A percentile compares a stretch with the other conserved stretches of the same genome.
Evolutionary conservation across 2,113 vertebrate genomes (phyloP).

Genomic region (Alouatta palliata): DNA sequence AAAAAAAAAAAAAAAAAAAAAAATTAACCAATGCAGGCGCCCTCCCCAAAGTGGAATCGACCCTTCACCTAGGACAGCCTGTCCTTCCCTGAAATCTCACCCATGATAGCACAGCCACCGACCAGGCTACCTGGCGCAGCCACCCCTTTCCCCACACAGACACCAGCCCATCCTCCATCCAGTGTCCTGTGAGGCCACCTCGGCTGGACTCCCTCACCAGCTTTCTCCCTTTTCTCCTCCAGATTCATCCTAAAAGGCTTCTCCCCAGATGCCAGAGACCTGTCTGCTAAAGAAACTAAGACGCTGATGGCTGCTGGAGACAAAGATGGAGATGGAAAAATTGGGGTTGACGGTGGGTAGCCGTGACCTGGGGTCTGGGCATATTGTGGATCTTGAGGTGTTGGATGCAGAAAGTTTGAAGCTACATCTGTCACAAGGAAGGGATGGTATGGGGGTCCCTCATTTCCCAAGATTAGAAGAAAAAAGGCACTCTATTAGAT

Average conservation of each 20-base stretch:
- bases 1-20: too few relatives aligned
- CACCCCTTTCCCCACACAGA: rapidly evolving
- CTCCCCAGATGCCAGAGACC: conserved; percentile 88
- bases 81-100: background rate
- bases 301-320: conserved; percentile 93
- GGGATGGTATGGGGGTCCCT: too few relatives aligned
- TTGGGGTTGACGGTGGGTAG: conserved; percentile 93
- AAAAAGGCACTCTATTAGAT: background rate
- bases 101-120: rapidly evolving
- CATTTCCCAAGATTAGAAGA: background rate
- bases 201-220: background rate
- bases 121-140: background rate
- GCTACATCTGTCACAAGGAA: background rate
- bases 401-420: background rate
- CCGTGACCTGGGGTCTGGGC: rapidly evolving
- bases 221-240: background rate
- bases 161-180: background rate
- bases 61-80: background rate
- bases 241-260: conserved; percentile 94
- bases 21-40: background rate
- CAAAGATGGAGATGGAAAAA: conserved; percentile 97
- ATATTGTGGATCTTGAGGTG: rapidly evolving
- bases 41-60: too few relatives aligned
- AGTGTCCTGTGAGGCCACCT: background rate
- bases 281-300: conserved; percentile 95